Conservation (phyloP, 2,797 vertebrate species). For the Hirundo rustica region DNA sequence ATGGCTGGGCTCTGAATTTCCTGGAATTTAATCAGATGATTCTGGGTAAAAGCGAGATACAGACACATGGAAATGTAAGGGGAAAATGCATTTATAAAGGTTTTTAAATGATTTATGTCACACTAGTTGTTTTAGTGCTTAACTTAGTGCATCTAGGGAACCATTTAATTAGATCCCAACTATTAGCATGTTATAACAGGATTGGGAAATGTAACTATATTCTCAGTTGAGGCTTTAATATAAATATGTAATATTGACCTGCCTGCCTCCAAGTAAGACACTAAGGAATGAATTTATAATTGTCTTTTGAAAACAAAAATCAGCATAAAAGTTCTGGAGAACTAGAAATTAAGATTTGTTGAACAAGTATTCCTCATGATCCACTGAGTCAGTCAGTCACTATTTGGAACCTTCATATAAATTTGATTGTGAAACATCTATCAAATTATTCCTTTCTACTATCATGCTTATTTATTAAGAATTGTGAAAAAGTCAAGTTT, state of each 20-base stretch:
- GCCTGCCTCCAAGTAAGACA: background rate
- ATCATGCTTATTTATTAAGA: background rate
- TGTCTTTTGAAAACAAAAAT: background rate
- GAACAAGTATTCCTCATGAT: background rate
- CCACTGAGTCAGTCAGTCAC: background rate
- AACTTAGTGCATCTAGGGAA: conserved; percentile 17
- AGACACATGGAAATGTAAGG: background rate
- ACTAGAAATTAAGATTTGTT: background rate
- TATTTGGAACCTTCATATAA: background rate
- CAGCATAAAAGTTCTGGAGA: background rate
- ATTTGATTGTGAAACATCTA: background rate
- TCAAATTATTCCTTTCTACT: background rate
- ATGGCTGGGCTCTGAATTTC: background rate
- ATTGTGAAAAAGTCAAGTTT: background rate
- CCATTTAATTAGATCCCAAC: conserved; percentile 26
- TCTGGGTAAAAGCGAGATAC: background rate
- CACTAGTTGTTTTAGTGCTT: conserved; percentile 1
- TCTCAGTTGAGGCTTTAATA: conserved; percentile 18
- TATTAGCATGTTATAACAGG: conserved; percentile 19
- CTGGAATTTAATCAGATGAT: background rate
- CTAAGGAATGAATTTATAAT: background rate
- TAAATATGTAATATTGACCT: conserved; percentile 23
- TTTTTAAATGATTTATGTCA: conserved; percentile 28
- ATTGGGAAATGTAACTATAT: conserved; percentile 12
- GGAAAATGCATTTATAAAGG: conserved; percentile 13